Base-by-base conservation (phyloP, 2,888 invertebrate genomes). In the Dinocampus coccinellae region DNA sequence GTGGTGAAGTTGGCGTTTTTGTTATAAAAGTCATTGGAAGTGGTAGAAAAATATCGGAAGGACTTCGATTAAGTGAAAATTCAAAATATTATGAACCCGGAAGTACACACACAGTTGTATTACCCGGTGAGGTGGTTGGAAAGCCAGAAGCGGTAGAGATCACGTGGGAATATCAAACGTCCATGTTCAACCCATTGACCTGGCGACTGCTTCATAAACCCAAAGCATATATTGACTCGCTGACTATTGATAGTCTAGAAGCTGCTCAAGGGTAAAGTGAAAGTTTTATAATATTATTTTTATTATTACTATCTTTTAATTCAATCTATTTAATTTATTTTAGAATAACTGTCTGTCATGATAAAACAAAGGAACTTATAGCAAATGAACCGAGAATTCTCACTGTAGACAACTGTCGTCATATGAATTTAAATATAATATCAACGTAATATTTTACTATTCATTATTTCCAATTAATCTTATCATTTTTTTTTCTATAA, bases 171-270 rank as follows among this genome's bases (percentile, higher is more conserved):
- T 95, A 94, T 80, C 92, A 93, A 80, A 93, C 93, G 2, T 94
- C 92, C 75, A 86, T 94, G 24, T 91, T 95, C 78, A 96, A 95
- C 87, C 94, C 95, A 0, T 90, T 95, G 76, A 95, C 95, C 0
- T 96, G 96, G 95, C 89, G 96, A 70, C 87, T 95, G 42, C 87
- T 95, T 9, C 90, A 92, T 69, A 92, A 92, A 4, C 94, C 96
- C 0, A 91, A 92, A 75, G 92, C 95, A 68, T 94, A 92, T 83
- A 88, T 96, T 61, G 92, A 93, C 70, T 92, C 92, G 74, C 88
- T 96, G 52, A 90, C 91, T 60, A 88, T 96, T 42, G 93, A 94
- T 57, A 92, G 92, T 11, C 89, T 95, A 79, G 95, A 95, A 86
- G 91, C 91, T 68, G 90, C 91, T 76, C 90, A 91, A 80, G 92